phyloP scores from a whole-genome alignment of 2,888 invertebrate genomes.

The Napeogenes inachia region DNA sequence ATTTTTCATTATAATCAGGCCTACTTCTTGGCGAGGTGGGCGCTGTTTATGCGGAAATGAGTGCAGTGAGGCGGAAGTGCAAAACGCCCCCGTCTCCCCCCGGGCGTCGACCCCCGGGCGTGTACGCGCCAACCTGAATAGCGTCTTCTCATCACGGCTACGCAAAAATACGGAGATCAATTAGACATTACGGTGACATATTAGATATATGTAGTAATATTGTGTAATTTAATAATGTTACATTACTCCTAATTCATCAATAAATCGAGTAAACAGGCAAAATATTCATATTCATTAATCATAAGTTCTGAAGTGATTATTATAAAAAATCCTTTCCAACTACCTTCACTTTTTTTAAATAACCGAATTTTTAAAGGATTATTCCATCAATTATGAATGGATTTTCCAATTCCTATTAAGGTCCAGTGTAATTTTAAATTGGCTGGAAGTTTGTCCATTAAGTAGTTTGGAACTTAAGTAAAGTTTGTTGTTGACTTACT shows the following conservation, averaged over 20 bases:
- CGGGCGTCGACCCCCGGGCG: conserved; percentile 63
- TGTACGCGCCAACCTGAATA: conserved; percentile 39
- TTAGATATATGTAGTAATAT: conserved; percentile 2
- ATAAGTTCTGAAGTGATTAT: too few relatives aligned
- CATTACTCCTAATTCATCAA: too few relatives aligned
- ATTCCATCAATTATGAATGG: conserved; percentile 20
- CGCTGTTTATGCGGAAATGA: conserved; percentile 74
- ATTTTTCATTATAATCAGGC: conserved; percentile 37
- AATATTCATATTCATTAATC: too few relatives aligned
- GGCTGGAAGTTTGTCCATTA: conserved; percentile 60
- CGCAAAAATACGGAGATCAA: conserved; percentile 45
- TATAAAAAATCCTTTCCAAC: too few relatives aligned
- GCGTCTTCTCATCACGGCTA: conserved; percentile 34
- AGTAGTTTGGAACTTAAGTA: conserved; percentile 48
- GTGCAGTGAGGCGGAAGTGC: conserved; percentile 73
- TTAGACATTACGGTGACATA: conserved; percentile 24
- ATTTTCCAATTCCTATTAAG: conserved; percentile 43
- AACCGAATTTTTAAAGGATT: too few relatives aligned
- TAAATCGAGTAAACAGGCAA: too few relatives aligned
- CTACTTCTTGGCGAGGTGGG: conserved; percentile 59
- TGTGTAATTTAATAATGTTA: too few relatives aligned
- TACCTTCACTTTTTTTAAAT: too few relatives aligned
- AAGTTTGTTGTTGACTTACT: conserved; percentile 27
- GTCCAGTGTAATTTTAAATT: conserved; percentile 54
- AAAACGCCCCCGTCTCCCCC: conserved; percentile 61